Base-by-base conservation (phyloP, 2,888 invertebrate genomes). In the Meiosimyza platycephala region DNA sequence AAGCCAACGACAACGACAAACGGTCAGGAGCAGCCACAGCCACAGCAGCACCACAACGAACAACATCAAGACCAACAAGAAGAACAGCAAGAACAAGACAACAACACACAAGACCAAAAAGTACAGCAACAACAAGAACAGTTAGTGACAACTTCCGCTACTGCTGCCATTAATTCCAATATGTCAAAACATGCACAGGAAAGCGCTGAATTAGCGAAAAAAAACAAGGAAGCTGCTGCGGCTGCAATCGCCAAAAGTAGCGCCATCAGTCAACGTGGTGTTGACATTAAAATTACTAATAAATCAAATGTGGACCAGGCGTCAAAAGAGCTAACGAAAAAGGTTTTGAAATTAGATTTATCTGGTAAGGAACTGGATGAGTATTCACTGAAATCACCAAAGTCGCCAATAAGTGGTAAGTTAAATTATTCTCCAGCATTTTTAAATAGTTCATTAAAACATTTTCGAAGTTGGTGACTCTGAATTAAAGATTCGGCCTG, bases 211-310 rank as follows among this genome's bases (percentile, higher is more conserved):
- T 59, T 71, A 48, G 63, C 15, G 3, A 71, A 62, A 47, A 50
- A 22, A 28, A 59, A 68, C 48, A 18, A 59, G n/a, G 68, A 57
- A 54, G 68, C 68, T 22, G 72, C 60, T 54, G 72, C 73, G 4
- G 73, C 70, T 50, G 71, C 72, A 9, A 66, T 74, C 57, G 73
- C 76, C 15, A 78, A 85, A 79, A 79, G 90, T 78, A 90, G 90
- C 78, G 91, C 91, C 40, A 88, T 91, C 64, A 91, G 91, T 77
- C 91, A 91, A 80, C 89, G 90, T 75, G 90, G 90, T 59, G 89
- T 91, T 65, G 91, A 91, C 78, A 88, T 90, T 62, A 86, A 89
- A 82, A 89, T 90, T 73, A 11, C 28, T 3, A 84, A 80, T 66
- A 83, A 82, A 15, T 88, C 89, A 66, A 78, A 81, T 72, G 78